Evolutionary conservation across 2,888 invertebrate species (phyloP).

Genomic region (Tortricodes alternella): DNA sequence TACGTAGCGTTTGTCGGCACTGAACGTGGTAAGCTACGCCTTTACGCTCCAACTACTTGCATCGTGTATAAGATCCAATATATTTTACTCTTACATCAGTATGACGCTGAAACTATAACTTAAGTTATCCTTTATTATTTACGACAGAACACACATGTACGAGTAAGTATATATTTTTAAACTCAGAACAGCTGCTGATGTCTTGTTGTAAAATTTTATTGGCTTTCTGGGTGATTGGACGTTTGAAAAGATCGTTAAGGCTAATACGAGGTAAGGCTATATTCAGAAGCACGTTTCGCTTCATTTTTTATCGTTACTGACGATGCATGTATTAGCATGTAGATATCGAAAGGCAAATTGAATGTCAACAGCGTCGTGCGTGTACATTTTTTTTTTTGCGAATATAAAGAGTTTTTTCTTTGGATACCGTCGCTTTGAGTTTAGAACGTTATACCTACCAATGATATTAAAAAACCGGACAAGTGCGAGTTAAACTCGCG

Average conservation of each 20-base stretch:
- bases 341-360: conserved; percentile 48
- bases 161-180: conserved; percentile 23
- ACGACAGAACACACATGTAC: conserved; percentile 9
- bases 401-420: neutral
- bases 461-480: neutral
- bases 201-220: conserved; percentile 46
- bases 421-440: neutral
- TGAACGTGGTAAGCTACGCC: too few relatives aligned
- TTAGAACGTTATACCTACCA: neutral
- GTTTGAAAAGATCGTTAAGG: conserved; percentile 47
- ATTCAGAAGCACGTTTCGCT: conserved; percentile 60
- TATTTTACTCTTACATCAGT: too few relatives aligned
- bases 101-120: neutral
- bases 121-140: conserved; percentile 2
- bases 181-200: conserved; percentile 9
- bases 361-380: conserved; percentile 37
- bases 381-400: neutral
- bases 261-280: conserved; percentile 44
- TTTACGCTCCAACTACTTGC: too few relatives aligned
- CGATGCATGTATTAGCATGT: conserved; percentile 35
- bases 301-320: conserved; percentile 50
- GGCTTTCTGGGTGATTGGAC: conserved; percentile 57
- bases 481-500: too few relatives aligned
- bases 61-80: too few relatives aligned
- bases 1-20: too few relatives aligned